Base-by-base conservation (phyloP, 2,888 invertebrate genomes). In the Itoplectis maculator region DNA sequence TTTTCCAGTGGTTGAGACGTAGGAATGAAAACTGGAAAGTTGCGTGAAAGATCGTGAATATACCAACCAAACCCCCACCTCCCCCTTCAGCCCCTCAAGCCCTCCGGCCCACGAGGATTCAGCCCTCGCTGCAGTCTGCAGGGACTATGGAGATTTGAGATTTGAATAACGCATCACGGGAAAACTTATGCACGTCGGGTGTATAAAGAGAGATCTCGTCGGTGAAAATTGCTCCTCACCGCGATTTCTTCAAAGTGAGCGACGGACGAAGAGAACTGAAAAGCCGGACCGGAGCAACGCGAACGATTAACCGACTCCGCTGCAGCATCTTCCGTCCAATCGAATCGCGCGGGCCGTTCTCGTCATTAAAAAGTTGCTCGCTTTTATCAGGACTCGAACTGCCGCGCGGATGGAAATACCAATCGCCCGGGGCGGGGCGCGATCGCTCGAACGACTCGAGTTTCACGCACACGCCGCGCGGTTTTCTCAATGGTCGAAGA, bases 301-400 rank as follows among this genome's bases (percentile, higher is more conserved):
- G 59, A 13, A 72, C 45, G 59, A 59, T 72, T 45, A 72, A 72
- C 3, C 45, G 23, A 23, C 23, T 5, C 13, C 18, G n/a, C 40
- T 65, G 20, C 20, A 65, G 61, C 18, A 42, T 65, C 45, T 23
- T 42, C 45, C 7, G 42, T 65, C 1, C 15, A 23, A 7, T 29
- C 35, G 13, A 29, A 66, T 65, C 42, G 45, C 72, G 0, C 18
- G 15, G 8, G n/a, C 56, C 15, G 4, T 29, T 70, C 70, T n/a
- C 15, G 70, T 59, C 70, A 56, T 70, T 70, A 70, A 45, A 70
- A 70, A 70, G 70, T 70, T 70, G 35, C 40, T 54, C 35, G 18
- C 11, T 29, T 56, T 72, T 72, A 59, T 72, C 72, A n/a, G 54
- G 56, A 56, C 42, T 59, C 15, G 5, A 59, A 59, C 59, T 47